Percentiles rank a stretch among this genome's conserved stretches.
phyloP scores from a whole-genome alignment of 92 coral and sea anemone species.

The Plumapathes pennacea region DNA sequence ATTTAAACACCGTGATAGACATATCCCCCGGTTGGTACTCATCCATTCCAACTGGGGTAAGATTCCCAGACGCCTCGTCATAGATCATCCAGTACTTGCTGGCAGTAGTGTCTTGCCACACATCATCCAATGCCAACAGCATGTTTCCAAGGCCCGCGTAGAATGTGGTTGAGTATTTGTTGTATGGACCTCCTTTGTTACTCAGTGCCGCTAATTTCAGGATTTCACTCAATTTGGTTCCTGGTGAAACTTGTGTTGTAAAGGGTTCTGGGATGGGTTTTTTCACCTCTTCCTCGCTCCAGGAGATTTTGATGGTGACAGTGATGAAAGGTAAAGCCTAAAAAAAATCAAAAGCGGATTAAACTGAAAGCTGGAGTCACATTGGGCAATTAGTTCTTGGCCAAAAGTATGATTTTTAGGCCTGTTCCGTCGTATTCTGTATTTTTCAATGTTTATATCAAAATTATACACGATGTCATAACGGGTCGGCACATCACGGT shows the following conservation, averaged over 20 bases:
- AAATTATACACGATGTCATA: too few relatives aligned
- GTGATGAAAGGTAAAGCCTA: too few relatives aligned
- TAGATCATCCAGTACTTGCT: conserved; percentile 4
- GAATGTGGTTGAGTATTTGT: conserved; percentile 7
- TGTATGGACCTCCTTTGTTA: conserved; percentile 4
- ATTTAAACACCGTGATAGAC: conserved; percentile 4
- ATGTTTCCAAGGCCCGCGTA: conserved; percentile 6
- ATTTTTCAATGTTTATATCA: too few relatives aligned
- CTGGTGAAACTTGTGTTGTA: conserved; percentile 8
- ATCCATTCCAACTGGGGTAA: conserved; percentile 1
- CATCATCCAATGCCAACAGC: conserved; percentile 15
- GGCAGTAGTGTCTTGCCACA: conserved; percentile 5
- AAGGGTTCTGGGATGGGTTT: conserved; percentile 17
- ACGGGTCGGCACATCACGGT: too few relatives aligned
- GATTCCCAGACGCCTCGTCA: conserved; percentile 6
- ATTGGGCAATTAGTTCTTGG: too few relatives aligned
- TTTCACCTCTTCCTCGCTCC: conserved; percentile 2
- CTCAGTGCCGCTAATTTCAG: conserved; percentile 16
- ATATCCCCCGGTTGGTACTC: not conserved
- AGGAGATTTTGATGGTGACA: conserved; percentile 19
- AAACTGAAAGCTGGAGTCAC: too few relatives aligned
- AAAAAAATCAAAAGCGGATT: too few relatives aligned
- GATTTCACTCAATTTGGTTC: conserved; percentile 1
- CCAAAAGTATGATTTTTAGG: too few relatives aligned
- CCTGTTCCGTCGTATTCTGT: too few relatives aligned